Conservation (phyloP, 2,888 invertebrate species). For the Hirtodrosophila cameraria region DNA sequence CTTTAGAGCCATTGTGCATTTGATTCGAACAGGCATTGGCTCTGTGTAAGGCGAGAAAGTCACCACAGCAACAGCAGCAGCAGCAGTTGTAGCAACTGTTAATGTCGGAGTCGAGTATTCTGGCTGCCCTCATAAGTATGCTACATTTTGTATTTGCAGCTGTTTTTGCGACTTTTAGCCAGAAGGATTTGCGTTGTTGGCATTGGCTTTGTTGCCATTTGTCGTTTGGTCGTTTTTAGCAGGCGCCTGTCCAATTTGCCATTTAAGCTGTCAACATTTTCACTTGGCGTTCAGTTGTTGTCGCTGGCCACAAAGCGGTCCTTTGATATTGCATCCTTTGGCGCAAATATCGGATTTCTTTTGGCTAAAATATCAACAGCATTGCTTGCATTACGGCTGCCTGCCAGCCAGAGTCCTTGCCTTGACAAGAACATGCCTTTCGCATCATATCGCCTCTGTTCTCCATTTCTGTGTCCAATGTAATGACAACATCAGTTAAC, state of each 20-base stretch:
- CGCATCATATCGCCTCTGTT: conserved; percentile 23
- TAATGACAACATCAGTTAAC: conserved; percentile 72
- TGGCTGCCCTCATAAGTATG: conserved; percentile 29
- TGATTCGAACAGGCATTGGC: conserved; percentile 10
- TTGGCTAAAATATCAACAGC: conserved; percentile 46
- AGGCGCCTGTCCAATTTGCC: conserved; percentile 67
- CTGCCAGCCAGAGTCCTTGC: conserved; percentile 27
- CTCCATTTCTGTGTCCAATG: conserved; percentile 41
- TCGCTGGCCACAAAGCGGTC: conserved; percentile 65
- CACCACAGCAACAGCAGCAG: conserved; percentile 55
- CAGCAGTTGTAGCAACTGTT: conserved; percentile 49
- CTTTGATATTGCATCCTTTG: conserved; percentile 78
- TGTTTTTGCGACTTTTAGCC: conserved; percentile 18
- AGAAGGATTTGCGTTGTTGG: conserved; percentile 42
- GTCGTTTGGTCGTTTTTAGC: conserved; percentile 16
- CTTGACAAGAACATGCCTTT: conserved; percentile 45
- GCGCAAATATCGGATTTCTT: conserved; percentile 75
- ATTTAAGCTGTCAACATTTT: conserved; percentile 69
- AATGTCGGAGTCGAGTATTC: conserved; percentile 33
- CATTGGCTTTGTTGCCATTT: conserved; percentile 25
- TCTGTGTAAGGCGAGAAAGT: conserved; percentile 64
- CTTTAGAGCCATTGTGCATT: conserved; percentile 40
- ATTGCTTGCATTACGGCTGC: conserved; percentile 35
- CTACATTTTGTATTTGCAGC: conserved; percentile 12
- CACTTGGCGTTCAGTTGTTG: conserved; percentile 42